Evolutionary conservation across 2,797 vertebrate genomes (phyloP).

Genomic region (Sorex maritimensis): DNA sequence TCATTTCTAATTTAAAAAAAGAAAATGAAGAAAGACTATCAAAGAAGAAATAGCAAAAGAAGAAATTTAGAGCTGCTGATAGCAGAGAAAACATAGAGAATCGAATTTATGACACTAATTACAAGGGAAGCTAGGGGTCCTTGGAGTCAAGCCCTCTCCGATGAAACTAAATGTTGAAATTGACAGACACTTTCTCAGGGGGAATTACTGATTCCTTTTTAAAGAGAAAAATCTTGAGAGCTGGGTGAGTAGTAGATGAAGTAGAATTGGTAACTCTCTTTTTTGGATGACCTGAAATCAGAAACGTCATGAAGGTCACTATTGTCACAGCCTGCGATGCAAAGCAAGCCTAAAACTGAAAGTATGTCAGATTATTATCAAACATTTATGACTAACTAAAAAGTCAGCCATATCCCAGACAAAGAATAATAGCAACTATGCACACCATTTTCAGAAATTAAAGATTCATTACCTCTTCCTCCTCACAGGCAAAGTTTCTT

Average conservation of each 20-base stretch:
- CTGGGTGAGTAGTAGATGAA: background rate
- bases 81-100: background rate
- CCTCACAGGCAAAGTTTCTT: background rate
- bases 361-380: constrained; percentile 23
- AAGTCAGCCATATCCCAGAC: constrained; percentile 28
- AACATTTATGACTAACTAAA: constrained; percentile 52
- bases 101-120: background rate
- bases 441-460: background rate
- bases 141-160: background rate
- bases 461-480: background rate
- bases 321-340: constrained; percentile 13
- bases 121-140: background rate
- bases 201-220: background rate
- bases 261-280: background rate
- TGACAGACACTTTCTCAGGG: background rate
- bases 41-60: background rate
- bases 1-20: background rate
- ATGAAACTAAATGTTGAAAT: background rate
- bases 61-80: constrained; percentile 38
- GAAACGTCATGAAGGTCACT: constrained; percentile 34
- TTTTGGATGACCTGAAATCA: constrained; percentile 25
- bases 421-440: constrained; percentile 37
- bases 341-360: constrained; percentile 30
- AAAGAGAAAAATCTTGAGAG: background rate
- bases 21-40: constrained; percentile 23